Percentiles rank a stretch among this genome's conserved stretches.
These are phyloP conservation scores for Anthopleura xanthogrammica DNA, from an alignment of 92 coral and sea anemone genomes.

Conservation along the genomic window DNA sequence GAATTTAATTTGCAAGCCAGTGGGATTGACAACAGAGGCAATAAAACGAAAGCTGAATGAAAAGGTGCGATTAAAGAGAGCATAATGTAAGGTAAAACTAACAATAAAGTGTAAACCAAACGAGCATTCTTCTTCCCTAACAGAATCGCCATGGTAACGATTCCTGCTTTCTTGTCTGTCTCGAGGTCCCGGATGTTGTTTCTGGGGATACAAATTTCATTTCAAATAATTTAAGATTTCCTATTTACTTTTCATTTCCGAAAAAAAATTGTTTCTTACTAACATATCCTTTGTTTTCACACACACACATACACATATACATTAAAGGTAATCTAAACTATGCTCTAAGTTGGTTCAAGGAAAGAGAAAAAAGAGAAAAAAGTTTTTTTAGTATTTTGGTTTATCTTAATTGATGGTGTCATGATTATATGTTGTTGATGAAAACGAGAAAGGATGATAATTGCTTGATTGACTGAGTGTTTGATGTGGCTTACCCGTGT, in stretches of 20 bases:
- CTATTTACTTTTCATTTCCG: not conserved
- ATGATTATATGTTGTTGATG: not conserved
- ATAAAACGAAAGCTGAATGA: slow-evolving; percentile 37
- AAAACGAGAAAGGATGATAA: no score
- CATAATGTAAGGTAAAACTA: slow-evolving; percentile 55
- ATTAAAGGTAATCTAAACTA: no score
- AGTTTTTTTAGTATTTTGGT: no score
- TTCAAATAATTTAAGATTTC: not conserved
- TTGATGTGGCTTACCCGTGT: slow-evolving; percentile 51
- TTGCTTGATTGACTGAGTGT: not conserved
- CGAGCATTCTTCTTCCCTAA: slow-evolving; percentile 60
- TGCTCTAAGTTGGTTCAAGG: no score
- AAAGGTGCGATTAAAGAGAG: slow-evolving; percentile 33
- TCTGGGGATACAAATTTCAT: slow-evolving; percentile 18
- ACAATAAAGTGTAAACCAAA: slow-evolving; percentile 49
- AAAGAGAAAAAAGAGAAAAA: no score
- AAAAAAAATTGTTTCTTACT: not conserved
- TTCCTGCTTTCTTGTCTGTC: slow-evolving; percentile 64
- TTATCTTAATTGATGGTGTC: no score
- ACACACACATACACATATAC: no score
- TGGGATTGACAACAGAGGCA: slow-evolving; percentile 69
- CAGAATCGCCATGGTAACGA: slow-evolving; percentile 66
- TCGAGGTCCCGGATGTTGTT: slow-evolving; percentile 85
- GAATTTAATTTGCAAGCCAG: slow-evolving; percentile 44
- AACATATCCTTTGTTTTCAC: not conserved